Percentiles rank a stretch among this genome's conserved stretches.
phyloP scores from a whole-genome alignment of 2,113 vertebrate species.

The Nerophis ophidion region DNA sequence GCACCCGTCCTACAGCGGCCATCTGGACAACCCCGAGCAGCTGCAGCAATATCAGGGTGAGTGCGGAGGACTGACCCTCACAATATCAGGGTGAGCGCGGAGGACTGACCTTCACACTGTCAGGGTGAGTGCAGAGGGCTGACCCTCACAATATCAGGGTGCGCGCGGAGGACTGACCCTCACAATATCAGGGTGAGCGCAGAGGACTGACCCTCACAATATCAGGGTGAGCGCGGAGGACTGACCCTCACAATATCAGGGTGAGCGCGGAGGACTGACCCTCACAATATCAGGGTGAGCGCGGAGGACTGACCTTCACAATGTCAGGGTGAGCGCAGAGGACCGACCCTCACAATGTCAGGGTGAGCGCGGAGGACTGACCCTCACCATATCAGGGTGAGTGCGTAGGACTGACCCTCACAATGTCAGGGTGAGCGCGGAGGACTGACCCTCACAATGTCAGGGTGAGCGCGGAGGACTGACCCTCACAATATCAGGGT shows the following conservation, averaged over 20 bases:
- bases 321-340: conserved; percentile 58
- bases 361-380: conserved; percentile 44
- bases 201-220: conserved; percentile 8
- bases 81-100: too few species aligned
- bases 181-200: conserved; percentile 60
- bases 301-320: not conserved
- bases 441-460: conserved; percentile 17
- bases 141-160: conserved; percentile 53
- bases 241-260: conserved; percentile 37
- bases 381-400: conserved; percentile 58
- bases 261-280: conserved; percentile 40
- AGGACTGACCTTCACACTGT: too few species aligned
- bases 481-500: too few species aligned
- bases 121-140: conserved; percentile 51
- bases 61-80: not conserved
- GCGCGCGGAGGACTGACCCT: conserved; percentile 14
- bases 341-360: conserved; percentile 32
- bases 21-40: conserved; percentile 40
- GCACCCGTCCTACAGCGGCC: conserved; percentile 44
- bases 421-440: conserved; percentile 60
- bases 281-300: conserved; percentile 61
- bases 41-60: conserved; percentile 63
- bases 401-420: not conserved
- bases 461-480: conserved; percentile 52
- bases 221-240: conserved; percentile 55